phyloP scores from a whole-genome alignment of 2,797 vertebrate species.

The Phoxinus dragarum region DNA sequence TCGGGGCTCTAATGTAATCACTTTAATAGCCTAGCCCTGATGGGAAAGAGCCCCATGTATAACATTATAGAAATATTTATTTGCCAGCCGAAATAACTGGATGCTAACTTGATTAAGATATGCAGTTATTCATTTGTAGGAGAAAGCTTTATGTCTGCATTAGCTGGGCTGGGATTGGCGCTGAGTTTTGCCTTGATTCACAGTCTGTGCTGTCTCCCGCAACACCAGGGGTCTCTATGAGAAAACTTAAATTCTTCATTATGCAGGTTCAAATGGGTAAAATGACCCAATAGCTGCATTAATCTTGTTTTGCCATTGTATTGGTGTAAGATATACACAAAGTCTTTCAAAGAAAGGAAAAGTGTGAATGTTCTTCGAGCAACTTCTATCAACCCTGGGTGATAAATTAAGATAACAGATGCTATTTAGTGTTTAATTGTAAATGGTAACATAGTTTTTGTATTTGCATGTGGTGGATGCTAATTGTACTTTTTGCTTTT shows the following conservation, averaged over 20 bases:
- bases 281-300: conserved; percentile 20
- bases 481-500: background rate
- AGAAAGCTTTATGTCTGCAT: conserved; percentile 63
- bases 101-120: conserved; percentile 69
- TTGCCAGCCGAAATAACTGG: conserved; percentile 73
- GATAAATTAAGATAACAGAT: background rate
- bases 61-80: conserved; percentile 76
- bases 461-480: background rate
- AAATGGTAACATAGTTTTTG: background rate
- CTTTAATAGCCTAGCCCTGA: conserved; percentile 79
- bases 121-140: conserved; percentile 59
- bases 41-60: conserved; percentile 70
- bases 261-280: conserved; percentile 27
- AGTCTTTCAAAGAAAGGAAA: background rate
- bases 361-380: background rate
- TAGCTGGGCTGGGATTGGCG: conserved; percentile 44
- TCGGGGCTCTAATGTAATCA: conserved; percentile 76
- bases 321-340: conserved; percentile 1
- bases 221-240: conserved; percentile 5
- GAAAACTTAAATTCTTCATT: conserved; percentile 30
- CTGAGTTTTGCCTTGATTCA: conserved; percentile 39
- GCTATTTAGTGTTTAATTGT: background rate
- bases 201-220: background rate
- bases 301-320: background rate
- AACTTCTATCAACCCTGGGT: background rate